phyloP scores from a whole-genome alignment of 2,888 invertebrate species.

The Gastracanthus pulcherrimus region DNA sequence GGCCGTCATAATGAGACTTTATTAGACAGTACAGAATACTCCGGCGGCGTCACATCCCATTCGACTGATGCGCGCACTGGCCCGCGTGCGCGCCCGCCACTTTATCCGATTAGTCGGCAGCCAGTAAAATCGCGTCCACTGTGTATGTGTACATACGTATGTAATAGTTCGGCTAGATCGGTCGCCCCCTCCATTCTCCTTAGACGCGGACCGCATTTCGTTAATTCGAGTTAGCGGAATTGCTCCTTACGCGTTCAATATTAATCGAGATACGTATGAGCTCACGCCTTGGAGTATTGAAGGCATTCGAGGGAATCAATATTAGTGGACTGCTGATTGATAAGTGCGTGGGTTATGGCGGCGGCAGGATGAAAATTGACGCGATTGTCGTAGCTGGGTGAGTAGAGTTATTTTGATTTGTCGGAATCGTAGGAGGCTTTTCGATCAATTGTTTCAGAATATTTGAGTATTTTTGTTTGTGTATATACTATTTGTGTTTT shows the following conservation, averaged over 20 bases:
- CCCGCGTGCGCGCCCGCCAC: conserved; percentile 70
- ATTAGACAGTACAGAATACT: conserved; percentile 70
- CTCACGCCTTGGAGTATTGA: neutral
- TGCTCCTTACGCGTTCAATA: conserved; percentile 61
- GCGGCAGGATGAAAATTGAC: no score
- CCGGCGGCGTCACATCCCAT: conserved; percentile 67
- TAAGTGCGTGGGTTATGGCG: no score
- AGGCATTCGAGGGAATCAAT: neutral
- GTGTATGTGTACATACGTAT: no score
- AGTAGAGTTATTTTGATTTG: no score
- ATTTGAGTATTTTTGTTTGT: no score
- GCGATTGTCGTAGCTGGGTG: no score
- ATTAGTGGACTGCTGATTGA: neutral
- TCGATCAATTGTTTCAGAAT: no score
- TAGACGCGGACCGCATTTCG: conserved; percentile 65
- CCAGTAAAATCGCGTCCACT: conserved; percentile 62
- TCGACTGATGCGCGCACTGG: conserved; percentile 61
- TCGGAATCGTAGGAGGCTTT: no score
- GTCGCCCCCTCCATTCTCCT: neutral
- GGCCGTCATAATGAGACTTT: conserved; percentile 63
- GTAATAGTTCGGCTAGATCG: no score
- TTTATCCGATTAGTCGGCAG: conserved; percentile 72
- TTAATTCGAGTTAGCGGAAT: conserved; percentile 66
- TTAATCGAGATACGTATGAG: conserved; percentile 61
- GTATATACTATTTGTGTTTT: no score